These are phyloP conservation scores for Goniozus legneri DNA, from an alignment of 1,140 invertebrate species.

Conservation along the genomic window DNA sequence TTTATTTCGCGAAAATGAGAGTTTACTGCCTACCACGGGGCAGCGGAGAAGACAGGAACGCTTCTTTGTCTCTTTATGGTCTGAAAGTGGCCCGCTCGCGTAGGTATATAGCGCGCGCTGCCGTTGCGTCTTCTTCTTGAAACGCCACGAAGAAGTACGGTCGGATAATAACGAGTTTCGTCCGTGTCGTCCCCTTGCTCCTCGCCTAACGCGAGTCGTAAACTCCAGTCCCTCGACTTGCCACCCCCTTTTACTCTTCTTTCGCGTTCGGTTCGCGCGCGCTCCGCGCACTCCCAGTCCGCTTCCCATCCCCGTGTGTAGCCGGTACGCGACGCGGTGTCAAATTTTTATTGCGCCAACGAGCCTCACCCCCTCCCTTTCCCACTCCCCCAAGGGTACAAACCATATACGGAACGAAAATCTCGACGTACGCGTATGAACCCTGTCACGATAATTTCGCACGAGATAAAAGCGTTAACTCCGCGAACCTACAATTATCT, in stretches of 20 bases:
- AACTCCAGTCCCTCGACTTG: slow-evolving; percentile 23
- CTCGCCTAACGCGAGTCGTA: slow-evolving; percentile 41
- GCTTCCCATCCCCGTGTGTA: slow-evolving; percentile 29
- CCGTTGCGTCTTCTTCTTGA: slow-evolving; percentile 23
- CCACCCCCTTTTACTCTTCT: not conserved
- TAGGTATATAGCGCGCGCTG: slow-evolving; percentile 19
- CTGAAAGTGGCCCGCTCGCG: slow-evolving; percentile 44
- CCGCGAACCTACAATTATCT: too few relatives aligned
- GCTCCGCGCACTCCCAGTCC: not conserved
- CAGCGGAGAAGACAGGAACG: slow-evolving; percentile 29
- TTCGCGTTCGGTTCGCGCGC: not conserved
- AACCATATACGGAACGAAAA: too few relatives aligned
- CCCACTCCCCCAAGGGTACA: too few relatives aligned
- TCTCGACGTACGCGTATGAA: too few relatives aligned
- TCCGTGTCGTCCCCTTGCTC: slow-evolving; percentile 43
- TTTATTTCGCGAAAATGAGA: slow-evolving; percentile 47
- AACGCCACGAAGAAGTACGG: slow-evolving; percentile 45
- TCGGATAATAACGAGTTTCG: slow-evolving; percentile 52
- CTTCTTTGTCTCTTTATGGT: slow-evolving; percentile 55
- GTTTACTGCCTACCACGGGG: slow-evolving; percentile 43
- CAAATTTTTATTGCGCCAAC: slow-evolving; percentile 45
- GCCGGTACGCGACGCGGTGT: slow-evolving; percentile 34
- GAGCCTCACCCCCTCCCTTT: too few relatives aligned
- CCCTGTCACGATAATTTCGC: too few relatives aligned
- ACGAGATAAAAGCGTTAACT: too few relatives aligned